A percentile compares a stretch with the other conserved stretches of the same genome.
Conservation (phyloP, 2,113 vertebrate genomes). For the Aleadryas rufinucha region DNA sequence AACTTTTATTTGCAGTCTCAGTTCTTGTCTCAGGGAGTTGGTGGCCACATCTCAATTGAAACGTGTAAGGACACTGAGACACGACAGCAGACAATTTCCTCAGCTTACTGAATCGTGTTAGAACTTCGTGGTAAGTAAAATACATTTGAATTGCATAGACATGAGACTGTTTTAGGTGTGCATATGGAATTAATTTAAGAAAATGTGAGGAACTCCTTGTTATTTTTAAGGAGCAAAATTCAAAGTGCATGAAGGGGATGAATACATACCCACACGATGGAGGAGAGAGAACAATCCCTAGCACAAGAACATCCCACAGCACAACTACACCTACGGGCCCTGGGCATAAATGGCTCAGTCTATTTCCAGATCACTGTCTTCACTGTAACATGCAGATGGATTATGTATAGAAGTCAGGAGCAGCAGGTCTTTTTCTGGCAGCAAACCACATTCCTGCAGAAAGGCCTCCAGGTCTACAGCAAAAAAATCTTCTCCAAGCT, state of each 20-base stretch:
- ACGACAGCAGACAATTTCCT: not conserved
- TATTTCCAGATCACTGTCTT: conserved; percentile 96
- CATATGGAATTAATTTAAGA: conserved; percentile 36
- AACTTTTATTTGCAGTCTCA: not conserved
- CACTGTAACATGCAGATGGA: conserved; percentile 78
- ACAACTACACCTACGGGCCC: not conserved
- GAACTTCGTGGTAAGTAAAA: not conserved
- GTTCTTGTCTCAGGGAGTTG: not conserved
- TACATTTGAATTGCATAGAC: not conserved
- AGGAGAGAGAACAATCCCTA: not conserved
- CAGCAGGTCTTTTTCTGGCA: conserved; percentile 85
- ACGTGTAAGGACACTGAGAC: not conserved
- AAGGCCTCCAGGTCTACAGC: conserved; percentile 94
- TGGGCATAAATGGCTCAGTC: conserved; percentile 69
- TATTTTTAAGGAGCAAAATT: conserved; percentile 16
- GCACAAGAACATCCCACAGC: not conserved
- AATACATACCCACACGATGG: not conserved
- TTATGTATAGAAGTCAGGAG: conserved; percentile 77
- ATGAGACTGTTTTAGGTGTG: not conserved
- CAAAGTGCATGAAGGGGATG: not conserved
- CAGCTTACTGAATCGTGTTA: not conserved
- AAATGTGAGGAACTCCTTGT: not conserved
- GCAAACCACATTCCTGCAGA: conserved; percentile 91
- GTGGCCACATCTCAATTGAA: not conserved
- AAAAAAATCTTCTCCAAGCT: conserved; percentile 97